Evolutionary conservation across 2,797 vertebrate genomes (phyloP).

Genomic region (Hypotaenidia philippensis): DNA sequence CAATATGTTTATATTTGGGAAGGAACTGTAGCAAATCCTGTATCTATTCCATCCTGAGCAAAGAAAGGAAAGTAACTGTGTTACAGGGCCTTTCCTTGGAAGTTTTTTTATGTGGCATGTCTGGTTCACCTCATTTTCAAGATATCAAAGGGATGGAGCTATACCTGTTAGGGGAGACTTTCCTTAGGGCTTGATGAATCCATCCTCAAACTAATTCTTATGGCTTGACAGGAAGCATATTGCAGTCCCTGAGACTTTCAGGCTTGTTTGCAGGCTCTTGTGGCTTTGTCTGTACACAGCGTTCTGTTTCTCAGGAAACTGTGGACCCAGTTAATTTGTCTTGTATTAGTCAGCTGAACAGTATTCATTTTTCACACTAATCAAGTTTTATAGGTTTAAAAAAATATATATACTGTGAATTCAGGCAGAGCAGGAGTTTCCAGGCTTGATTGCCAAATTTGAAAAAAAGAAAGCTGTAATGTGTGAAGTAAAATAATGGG

Average conservation of each 20-base stretch:
- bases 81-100: background rate
- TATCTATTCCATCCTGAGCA: background rate
- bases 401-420: background rate
- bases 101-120: background rate
- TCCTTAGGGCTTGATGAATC: background rate
- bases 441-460: background rate
- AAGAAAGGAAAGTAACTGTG: background rate
- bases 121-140: background rate
- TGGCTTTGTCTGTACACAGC: background rate
- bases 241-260: background rate
- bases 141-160: background rate
- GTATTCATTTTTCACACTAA: background rate
- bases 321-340: background rate
- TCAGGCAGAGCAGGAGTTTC: background rate
- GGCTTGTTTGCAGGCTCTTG: accelerated
- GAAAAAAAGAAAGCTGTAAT: background rate
- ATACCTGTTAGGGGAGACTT: background rate
- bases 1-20: background rate
- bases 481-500: background rate
- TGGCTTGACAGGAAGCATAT: background rate
- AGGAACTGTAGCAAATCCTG: background rate
- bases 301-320: background rate
- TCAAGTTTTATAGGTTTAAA: background rate
- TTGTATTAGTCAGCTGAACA: background rate
- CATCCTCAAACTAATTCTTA: background rate